Conservation (phyloP, 2,888 invertebrate genomes). For the Arctia plantaginis region DNA sequence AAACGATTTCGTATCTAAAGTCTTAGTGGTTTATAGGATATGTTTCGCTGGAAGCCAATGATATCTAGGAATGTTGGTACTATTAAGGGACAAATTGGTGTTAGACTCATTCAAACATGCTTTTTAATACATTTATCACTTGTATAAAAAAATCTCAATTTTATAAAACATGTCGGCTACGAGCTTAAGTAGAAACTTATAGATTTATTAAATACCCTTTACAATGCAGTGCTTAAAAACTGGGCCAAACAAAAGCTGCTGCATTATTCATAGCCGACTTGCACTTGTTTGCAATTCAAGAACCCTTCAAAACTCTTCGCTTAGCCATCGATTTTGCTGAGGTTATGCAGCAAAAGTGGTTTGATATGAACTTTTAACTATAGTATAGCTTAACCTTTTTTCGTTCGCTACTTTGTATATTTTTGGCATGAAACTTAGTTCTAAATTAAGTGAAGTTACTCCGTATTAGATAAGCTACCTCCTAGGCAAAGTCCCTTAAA, state of each 20-base stretch:
- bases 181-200: constrained; percentile 18
- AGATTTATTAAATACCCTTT: constrained; percentile 20
- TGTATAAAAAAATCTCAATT: neutral
- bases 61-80: constrained; percentile 25
- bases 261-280: constrained; percentile 48
- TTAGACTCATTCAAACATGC: neutral
- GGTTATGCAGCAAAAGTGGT: constrained; percentile 25
- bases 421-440: neutral
- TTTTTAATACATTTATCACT: too few species aligned
- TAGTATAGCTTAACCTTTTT: neutral
- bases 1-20: constrained; percentile 47
- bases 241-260: constrained; percentile 33
- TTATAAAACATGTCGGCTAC: neutral
- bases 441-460: neutral
- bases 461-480: too few species aligned
- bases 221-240: constrained; percentile 24
- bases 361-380: neutral
- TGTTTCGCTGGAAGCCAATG: constrained; percentile 26
- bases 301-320: constrained; percentile 30
- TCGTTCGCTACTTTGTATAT: neutral
- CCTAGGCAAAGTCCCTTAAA: too few species aligned
- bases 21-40: constrained; percentile 36
- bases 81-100: neutral
- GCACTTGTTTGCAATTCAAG: constrained; percentile 40
- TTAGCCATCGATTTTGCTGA: constrained; percentile 32